A percentile compares a stretch with the other conserved stretches of the same genome.
Evolutionary conservation across 2,113 vertebrate genomes (phyloP).

Genomic region (Theropithecus gelada): DNA sequence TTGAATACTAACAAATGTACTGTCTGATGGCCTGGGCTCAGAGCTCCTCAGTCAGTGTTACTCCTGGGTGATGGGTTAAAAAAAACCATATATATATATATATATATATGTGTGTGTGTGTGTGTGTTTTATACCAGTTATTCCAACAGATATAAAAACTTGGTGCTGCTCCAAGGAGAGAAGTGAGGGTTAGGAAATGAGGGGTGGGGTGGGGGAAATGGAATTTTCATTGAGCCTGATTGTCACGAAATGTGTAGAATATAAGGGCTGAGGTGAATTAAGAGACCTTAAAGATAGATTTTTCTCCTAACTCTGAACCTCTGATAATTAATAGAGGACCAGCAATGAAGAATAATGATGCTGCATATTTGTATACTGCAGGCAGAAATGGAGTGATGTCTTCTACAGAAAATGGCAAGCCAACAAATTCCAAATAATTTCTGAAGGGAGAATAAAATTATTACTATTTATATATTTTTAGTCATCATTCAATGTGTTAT

Average conservation of each 20-base stretch:
- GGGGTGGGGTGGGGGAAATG: not conserved
- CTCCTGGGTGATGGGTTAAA: accelerated
- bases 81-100: not conserved
- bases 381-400: not conserved
- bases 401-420: not conserved
- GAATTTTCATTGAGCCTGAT: not conserved
- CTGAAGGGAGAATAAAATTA: not conserved
- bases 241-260: not conserved
- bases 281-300: not conserved
- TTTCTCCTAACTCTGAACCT: not conserved
- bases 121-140: too few species aligned
- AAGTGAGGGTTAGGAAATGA: not conserved
- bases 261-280: not conserved
- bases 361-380: not conserved
- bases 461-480: not conserved
- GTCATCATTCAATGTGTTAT: not conserved
- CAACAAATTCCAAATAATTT: not conserved
- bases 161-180: not conserved
- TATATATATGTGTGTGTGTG: too few species aligned
- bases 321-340: not conserved
- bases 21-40: not conserved
- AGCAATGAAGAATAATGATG: not conserved
- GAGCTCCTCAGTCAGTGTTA: not conserved
- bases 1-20: too few species aligned
- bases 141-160: not conserved